phyloP scores from a whole-genome alignment of 2,797 vertebrate species.

The Coracias cyanogaster region DNA sequence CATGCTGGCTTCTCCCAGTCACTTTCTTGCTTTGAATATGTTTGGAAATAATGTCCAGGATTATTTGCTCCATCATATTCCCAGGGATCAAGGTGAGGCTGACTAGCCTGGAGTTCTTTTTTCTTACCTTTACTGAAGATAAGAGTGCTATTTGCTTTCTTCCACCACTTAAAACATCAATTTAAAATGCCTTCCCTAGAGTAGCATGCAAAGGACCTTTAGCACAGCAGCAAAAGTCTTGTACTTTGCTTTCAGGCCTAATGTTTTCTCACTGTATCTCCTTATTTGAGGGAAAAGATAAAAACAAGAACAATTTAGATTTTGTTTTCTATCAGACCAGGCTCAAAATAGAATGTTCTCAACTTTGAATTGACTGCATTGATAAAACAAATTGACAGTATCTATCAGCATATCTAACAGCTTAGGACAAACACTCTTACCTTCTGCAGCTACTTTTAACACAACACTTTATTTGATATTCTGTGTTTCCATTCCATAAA shows the following conservation, averaged over 20 bases:
- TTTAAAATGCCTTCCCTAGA: background rate
- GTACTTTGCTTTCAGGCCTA: background rate
- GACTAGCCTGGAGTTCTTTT: background rate
- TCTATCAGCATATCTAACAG: background rate
- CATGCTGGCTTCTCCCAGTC: background rate
- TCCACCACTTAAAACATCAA: background rate
- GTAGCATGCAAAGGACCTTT: background rate
- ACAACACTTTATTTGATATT: background rate
- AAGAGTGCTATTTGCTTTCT: background rate
- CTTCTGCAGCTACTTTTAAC: background rate
- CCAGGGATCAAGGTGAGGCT: background rate
- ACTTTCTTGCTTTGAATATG: background rate
- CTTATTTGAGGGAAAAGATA: background rate
- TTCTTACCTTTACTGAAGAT: background rate
- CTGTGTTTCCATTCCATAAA: background rate
- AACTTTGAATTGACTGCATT: background rate
- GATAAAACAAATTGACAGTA: background rate
- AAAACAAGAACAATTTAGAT: background rate
- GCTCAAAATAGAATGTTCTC: constrained; percentile 4
- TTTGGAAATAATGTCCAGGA: background rate
- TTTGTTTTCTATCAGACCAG: background rate
- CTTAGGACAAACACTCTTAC: background rate
- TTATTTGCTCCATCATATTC: background rate
- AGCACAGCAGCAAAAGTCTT: background rate
- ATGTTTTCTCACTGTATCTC: background rate